These are phyloP conservation scores for Pelochelys cantorii DNA, from an alignment of 2,797 vertebrate species.

Conservation along the genomic window DNA sequence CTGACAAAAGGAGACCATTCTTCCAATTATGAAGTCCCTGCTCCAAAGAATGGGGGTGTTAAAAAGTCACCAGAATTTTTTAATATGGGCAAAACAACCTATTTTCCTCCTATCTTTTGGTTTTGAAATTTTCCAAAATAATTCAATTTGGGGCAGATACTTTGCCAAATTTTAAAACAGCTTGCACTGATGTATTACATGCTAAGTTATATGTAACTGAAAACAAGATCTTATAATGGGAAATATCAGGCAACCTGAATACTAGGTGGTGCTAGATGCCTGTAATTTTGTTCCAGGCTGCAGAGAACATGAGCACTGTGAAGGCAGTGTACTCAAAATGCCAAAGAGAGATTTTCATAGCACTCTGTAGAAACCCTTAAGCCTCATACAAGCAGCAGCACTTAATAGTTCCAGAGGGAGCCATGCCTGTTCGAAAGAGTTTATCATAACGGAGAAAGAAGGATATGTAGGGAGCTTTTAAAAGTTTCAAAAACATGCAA, in stretches of 20 bases:
- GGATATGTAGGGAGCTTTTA: neutral
- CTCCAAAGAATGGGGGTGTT: rapidly evolving
- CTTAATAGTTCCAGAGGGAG: neutral
- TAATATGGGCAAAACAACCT: neutral
- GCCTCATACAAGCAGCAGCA: neutral
- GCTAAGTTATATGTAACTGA: neutral
- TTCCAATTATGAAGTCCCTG: neutral
- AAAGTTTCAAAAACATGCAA: slow-evolving; percentile 34
- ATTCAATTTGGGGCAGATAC: neutral
- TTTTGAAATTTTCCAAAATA: neutral
- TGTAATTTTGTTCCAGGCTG: slow-evolving; percentile 40
- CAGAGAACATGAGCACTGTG: neutral
- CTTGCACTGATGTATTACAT: neutral
- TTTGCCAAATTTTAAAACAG: neutral
- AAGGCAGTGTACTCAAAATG: neutral
- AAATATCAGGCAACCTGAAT: slow-evolving; percentile 37
- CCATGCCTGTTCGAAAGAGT: slow-evolving; percentile 43
- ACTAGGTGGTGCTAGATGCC: slow-evolving; percentile 29
- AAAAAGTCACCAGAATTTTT: neutral
- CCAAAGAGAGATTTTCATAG: slow-evolving; percentile 42
- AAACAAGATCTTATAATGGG: slow-evolving; percentile 18
- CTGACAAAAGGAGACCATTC: neutral
- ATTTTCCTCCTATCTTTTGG: neutral
- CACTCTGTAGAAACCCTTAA: slow-evolving; percentile 39
- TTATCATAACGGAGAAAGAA: slow-evolving; percentile 41